A percentile compares a stretch with the other conserved stretches of the same genome.
These are phyloP conservation scores for Mystacornis crossleyi DNA, from an alignment of 2,113 vertebrate genomes.

Conservation along the genomic window DNA sequence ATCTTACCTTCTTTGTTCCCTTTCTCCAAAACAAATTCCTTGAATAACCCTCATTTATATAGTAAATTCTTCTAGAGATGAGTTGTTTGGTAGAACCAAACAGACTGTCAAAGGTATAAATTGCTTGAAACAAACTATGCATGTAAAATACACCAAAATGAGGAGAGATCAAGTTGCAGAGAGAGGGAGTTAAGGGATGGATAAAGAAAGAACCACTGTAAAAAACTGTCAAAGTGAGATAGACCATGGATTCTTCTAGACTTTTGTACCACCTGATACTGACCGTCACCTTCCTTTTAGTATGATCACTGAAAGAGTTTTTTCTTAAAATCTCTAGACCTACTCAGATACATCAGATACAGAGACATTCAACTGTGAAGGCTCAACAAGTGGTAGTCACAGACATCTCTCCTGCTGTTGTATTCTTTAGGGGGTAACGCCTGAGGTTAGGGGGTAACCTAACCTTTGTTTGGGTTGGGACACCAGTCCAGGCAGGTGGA, in stretches of 20 bases:
- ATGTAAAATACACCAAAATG: background rate
- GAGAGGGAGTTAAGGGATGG: background rate
- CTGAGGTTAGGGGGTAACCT: too few species aligned
- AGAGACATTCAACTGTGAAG: background rate
- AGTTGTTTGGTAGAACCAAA: background rate
- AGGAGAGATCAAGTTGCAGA: background rate
- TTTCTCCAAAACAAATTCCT: background rate
- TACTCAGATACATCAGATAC: fast-evolving
- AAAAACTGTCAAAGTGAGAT: background rate
- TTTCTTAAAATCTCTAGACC: background rate
- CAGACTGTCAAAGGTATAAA: background rate
- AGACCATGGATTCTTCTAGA: fast-evolving
- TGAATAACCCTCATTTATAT: background rate
- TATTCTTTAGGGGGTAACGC: background rate
- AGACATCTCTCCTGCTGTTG: background rate
- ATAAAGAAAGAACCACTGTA: background rate
- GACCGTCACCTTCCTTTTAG: background rate
- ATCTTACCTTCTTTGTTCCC: background rate
- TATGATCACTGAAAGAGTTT: background rate
- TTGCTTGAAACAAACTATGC: background rate
- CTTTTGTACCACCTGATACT: background rate
- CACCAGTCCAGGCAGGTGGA: background rate
- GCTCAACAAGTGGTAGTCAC: background rate
- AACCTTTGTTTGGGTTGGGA: background rate
- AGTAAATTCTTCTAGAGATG: background rate